Evolutionary conservation across 2,888 invertebrate species (phyloP).

Genomic region (Chloromyia formosa): DNA sequence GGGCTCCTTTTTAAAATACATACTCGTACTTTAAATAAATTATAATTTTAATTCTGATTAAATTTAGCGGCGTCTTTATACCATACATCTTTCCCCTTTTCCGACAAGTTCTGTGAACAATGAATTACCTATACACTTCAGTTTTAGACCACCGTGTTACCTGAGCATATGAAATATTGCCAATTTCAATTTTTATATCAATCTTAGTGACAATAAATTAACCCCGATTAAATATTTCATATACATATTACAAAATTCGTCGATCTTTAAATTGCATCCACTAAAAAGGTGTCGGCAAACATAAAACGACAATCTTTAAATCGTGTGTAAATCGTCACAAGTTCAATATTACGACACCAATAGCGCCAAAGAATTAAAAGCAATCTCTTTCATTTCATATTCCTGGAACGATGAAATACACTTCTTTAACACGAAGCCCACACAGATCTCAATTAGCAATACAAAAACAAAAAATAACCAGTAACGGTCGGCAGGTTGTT

Average conservation of each 20-base stretch:
- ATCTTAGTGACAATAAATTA: neutral
- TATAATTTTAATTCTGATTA: neutral
- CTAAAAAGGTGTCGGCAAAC: slow-evolving; percentile 1
- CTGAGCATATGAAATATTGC: neutral
- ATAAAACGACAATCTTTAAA: neutral
- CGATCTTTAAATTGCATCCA: neutral
- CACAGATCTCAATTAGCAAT: slow-evolving; percentile 42
- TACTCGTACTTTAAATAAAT: neutral
- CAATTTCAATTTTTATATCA: neutral
- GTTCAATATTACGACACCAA: slow-evolving; percentile 8
- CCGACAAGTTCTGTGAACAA: neutral
- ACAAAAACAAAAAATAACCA: slow-evolving; percentile 20
- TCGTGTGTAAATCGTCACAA: slow-evolving; percentile 17
- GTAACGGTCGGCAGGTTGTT: slow-evolving; percentile 22
- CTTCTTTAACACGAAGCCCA: slow-evolving; percentile 18
- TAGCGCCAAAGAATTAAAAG: neutral
- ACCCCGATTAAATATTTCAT: neutral
- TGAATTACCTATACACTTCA: neutral
- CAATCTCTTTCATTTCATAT: neutral
- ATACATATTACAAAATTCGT: neutral
- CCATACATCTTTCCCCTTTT: neutral
- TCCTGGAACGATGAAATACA: slow-evolving; percentile 16
- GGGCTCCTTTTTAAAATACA: too few species aligned
- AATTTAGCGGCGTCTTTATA: neutral
- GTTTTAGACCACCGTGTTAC: neutral